A percentile compares a stretch with the other conserved stretches of the same genome.
Evolutionary conservation across 2,797 vertebrate species (phyloP).

Genomic region (Pantherophis vulpinus): DNA sequence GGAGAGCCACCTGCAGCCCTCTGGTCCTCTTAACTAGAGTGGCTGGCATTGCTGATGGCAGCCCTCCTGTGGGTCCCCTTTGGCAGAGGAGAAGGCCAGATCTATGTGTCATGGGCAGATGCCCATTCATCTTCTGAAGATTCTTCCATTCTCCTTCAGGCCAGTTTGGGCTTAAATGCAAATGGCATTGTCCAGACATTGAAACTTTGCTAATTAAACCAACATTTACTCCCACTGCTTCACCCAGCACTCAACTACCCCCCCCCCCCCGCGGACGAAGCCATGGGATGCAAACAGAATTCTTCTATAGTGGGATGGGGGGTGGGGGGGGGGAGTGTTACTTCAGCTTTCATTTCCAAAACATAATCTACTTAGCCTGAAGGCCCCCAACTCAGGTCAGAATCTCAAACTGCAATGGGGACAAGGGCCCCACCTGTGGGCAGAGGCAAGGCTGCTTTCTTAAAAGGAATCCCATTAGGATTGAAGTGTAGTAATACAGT

Average conservation of each 20-base stretch:
- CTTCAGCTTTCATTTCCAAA: not conserved
- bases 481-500: not conserved
- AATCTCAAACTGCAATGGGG: no score
- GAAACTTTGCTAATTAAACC: not conserved
- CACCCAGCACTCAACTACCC: no score
- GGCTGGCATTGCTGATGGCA: not conserved
- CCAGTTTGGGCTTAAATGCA: not conserved
- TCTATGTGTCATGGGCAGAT: not conserved
- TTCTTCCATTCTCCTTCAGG: not conserved
- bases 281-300: not conserved
- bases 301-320: not conserved
- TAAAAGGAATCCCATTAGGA: not conserved
- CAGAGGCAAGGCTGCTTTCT: not conserved
- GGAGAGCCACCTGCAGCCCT: not conserved
- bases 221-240: not conserved
- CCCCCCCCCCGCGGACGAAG: fast-evolving
- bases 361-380: not conserved
- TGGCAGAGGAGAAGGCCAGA: not conserved
- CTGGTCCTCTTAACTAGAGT: not conserved
- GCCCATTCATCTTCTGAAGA: not conserved
- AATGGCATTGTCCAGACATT: not conserved
- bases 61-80: not conserved
- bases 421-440: not conserved
- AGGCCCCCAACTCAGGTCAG: no score
- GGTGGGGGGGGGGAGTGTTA: not conserved